Percentiles rank a stretch among this genome's conserved stretches.
phyloP scores from a whole-genome alignment of 2,888 invertebrate genomes.

The Dicyrtoma fusca region DNA sequence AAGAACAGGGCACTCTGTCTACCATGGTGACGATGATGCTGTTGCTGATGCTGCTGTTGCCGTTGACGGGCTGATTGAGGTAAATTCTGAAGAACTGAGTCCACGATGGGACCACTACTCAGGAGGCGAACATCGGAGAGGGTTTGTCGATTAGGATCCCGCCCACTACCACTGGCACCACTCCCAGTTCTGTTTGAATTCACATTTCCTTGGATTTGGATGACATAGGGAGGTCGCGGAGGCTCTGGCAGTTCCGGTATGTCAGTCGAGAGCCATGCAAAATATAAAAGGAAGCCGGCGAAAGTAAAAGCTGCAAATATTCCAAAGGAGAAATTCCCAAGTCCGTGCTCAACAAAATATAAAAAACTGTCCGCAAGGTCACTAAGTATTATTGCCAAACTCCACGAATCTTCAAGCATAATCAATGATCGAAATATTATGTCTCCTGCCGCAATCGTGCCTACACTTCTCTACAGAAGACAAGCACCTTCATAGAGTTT shows the following conservation, averaged over 20 bases:
- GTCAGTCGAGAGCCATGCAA: conserved; percentile 53
- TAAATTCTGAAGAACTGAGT: conserved; percentile 34
- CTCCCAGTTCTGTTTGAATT: conserved; percentile 21
- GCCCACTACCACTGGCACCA: conserved; percentile 15
- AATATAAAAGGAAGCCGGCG: conserved; percentile 34
- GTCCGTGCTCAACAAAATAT: conserved; percentile 38
- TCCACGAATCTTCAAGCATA: conserved; percentile 55
- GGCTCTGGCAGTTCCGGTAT: conserved; percentile 49
- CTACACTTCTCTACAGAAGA: too few species aligned
- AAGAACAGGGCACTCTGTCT: conserved; percentile 37
- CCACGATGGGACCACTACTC: conserved; percentile 44
- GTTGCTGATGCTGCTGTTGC: conserved; percentile 22
- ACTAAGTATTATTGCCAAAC: conserved; percentile 43
- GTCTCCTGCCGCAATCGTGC: too few species aligned
- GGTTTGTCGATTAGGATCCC: conserved; percentile 35
- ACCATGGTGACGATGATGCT: conserved; percentile 13
- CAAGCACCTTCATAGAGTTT: not conserved
- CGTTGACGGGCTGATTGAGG: not conserved
- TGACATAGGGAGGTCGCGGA: conserved; percentile 52
- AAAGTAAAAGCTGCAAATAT: conserved; percentile 35
- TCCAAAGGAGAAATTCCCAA: conserved; percentile 39
- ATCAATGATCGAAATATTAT: conserved; percentile 8
- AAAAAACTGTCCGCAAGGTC: conserved; percentile 46
- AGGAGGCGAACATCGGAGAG: conserved; percentile 50
- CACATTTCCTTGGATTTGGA: conserved; percentile 47